Evolutionary conservation across 2,888 invertebrate genomes (phyloP).

Genomic region (Drosophila kanekoi): DNA sequence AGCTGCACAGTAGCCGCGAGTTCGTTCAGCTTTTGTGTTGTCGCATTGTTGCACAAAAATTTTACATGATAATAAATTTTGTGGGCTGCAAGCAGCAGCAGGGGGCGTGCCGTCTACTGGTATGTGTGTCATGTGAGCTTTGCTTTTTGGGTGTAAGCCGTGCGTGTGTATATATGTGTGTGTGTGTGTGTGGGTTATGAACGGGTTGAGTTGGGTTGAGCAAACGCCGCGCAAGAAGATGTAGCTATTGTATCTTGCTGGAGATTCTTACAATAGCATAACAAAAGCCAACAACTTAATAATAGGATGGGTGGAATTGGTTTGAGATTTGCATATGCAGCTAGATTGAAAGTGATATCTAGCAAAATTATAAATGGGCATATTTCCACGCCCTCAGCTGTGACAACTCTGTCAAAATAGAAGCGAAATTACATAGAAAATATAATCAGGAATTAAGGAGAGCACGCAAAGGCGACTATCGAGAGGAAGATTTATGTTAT

Average conservation of each 20-base stretch:
- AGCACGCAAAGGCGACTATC: not conserved
- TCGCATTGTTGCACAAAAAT: conserved; percentile 72
- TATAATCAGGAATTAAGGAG: not conserved
- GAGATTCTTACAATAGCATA: conserved; percentile 39
- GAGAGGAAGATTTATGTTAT: too few species aligned
- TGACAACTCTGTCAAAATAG: not conserved
- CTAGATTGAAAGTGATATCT: conserved; percentile 27
- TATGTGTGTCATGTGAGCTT: conserved; percentile 59
- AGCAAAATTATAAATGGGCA: conserved; percentile 1
- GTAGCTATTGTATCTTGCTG: conserved; percentile 34
- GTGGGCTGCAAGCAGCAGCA: conserved; percentile 19
- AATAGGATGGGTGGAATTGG: conserved; percentile 15
- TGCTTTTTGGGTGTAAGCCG: not conserved
- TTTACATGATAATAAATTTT: conserved; percentile 73
- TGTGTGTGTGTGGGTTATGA: too few species aligned
- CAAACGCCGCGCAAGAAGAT: conserved; percentile 50
- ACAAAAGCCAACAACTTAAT: conserved; percentile 37
- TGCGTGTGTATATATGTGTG: conserved; percentile 11
- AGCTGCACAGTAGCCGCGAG: conserved; percentile 64
- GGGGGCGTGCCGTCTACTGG: conserved; percentile 45
- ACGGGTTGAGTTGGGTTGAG: conserved; percentile 46
- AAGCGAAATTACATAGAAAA: not conserved
- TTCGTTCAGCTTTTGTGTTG: conserved; percentile 63
- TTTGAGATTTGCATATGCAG: conserved; percentile 12
- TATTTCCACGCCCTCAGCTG: not conserved